Percentiles rank a stretch among this genome's conserved stretches.
Conservation (phyloP, 92 coral and sea anemone species). For the Epizoanthus ramosus region DNA sequence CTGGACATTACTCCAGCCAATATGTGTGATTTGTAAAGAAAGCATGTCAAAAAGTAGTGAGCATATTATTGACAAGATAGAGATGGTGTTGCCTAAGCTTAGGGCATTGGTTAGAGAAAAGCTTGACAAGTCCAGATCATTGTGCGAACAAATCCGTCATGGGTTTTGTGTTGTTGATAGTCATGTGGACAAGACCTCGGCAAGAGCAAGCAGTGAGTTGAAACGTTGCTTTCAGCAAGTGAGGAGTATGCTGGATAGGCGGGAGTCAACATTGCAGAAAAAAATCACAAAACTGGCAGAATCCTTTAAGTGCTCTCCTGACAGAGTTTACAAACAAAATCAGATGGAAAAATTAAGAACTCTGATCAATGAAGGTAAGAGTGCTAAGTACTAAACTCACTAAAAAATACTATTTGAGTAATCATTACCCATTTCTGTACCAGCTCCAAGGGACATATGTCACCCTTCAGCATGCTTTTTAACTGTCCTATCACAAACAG, state of each 20-base stretch:
- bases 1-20: constrained; percentile 62
- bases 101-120: constrained; percentile 60
- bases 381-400: too few species aligned
- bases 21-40: constrained; percentile 76
- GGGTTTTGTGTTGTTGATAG: constrained; percentile 35
- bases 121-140: constrained; percentile 53
- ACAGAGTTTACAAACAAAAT: constrained; percentile 21
- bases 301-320: constrained; percentile 47
- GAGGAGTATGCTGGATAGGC: constrained; percentile 51
- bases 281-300: constrained; percentile 29
- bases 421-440: too few species aligned
- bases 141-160: constrained; percentile 32
- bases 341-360: constrained; percentile 10
- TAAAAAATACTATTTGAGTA: too few species aligned
- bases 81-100: constrained; percentile 60
- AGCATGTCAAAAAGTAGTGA: constrained; percentile 36
- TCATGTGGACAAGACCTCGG: constrained; percentile 48
- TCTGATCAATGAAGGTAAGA: constrained; percentile 30
- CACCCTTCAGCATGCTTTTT: too few species aligned
- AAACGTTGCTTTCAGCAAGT: constrained; percentile 48
- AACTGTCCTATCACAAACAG: too few species aligned
- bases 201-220: constrained; percentile 44
- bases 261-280: constrained; percentile 53
- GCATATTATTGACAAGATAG: constrained; percentile 67
- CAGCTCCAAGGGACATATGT: too few species aligned